Evolutionary conservation across 2,888 invertebrate species (phyloP), one percentile per base, ranked within the genome.

Genomic region (Diogma glabrata): DNA sequence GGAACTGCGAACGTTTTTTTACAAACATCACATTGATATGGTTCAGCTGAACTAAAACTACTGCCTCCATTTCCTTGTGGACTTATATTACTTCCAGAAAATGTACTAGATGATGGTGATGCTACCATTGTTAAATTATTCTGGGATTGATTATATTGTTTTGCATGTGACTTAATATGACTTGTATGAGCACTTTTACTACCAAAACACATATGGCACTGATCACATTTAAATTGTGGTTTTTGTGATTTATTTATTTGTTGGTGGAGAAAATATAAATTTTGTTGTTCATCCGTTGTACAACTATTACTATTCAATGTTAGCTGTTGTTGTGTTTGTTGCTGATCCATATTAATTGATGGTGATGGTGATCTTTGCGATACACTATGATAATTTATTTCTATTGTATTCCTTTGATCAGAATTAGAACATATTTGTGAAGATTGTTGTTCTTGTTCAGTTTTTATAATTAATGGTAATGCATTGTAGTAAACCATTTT

Each of bases 1-100:
- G 91, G 91, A 49, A 91, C 90, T 38, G 91, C 88, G 67, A 91
- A 92, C 12, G 89, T 89, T 68, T 91, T 91, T 60, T 87, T 81
- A 68, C 91, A 92, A 59, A 89, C 88, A 70, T 90, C 87, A 71
- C 91, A 91, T 57, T 84, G 81, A 70, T 90, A 90, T 19, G 88
- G 87, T 71, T 89, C 89, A 23, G 71, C 69, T 55, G 64, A 65
- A 66, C 28, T 33, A 50, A 45, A 40, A 63, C 55, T 61, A 65
- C 54, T 48, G 68, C 36, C 36, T 16, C 12, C 36, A 36, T 14
- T 36, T 14, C 3, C 16, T 14, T 12, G n/a, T 14, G 3, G 3
- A 36, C 36, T 36, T 14, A 14, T 4, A 30, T 30, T 50, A 22
- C 19, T 14, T 23, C 24, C 10, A 70, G 69, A 49, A 70, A 43